These are phyloP conservation scores for Amphimallon solstitiale DNA, from an alignment of 2,888 invertebrate genomes.

Conservation along the genomic window DNA sequence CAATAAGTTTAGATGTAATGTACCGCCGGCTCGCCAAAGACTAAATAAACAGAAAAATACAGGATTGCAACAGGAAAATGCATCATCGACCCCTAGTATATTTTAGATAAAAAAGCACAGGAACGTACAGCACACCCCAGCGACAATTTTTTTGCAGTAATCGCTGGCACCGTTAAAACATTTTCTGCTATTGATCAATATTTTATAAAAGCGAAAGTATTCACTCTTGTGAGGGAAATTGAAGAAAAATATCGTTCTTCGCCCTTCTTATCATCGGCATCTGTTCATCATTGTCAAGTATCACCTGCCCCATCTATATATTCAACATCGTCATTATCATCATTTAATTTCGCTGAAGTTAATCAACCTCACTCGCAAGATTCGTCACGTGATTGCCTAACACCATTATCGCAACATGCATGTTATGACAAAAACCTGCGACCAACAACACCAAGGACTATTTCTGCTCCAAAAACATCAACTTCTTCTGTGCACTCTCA, in stretches of 20 bases:
- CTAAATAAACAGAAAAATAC: background rate
- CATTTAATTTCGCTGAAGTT: too few species aligned
- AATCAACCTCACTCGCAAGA: too few species aligned
- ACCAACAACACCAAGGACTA: background rate
- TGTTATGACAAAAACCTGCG: too few species aligned
- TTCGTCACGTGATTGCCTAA: too few species aligned
- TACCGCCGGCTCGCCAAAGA: background rate
- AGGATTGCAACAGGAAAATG: slow-evolving; percentile 4
- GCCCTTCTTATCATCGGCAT: too few species aligned
- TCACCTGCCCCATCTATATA: too few species aligned
- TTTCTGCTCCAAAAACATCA: background rate
- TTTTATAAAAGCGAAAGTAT: background rate
- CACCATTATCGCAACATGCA: too few species aligned
- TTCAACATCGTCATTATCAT: too few species aligned
- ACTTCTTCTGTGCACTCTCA: too few species aligned
- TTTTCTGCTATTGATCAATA: slow-evolving; percentile 2
- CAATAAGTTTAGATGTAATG: slow-evolving; percentile 33
- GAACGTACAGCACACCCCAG: too few species aligned
- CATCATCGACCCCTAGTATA: background rate
- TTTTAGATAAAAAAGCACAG: too few species aligned
- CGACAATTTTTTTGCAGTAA: slow-evolving; percentile 10
- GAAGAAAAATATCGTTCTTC: slow-evolving; percentile 1
- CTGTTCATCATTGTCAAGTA: too few species aligned
- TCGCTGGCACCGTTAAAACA: slow-evolving; percentile 16
- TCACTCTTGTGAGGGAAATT: background rate